Conservation (phyloP, 2,888 invertebrate genomes). For the Parthenolecanium corni region DNA sequence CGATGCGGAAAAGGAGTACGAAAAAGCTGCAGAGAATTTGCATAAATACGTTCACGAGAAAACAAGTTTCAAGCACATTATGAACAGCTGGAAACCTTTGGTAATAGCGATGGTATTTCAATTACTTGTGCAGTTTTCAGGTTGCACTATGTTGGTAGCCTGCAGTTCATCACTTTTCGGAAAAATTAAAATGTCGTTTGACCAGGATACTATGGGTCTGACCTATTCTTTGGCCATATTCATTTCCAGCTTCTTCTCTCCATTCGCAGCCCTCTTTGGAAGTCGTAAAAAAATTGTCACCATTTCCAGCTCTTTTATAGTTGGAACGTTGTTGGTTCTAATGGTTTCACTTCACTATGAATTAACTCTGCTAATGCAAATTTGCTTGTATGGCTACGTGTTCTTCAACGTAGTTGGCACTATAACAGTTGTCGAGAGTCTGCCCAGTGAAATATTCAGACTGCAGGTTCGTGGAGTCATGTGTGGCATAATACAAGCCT, state of each 20-base stretch:
- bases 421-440: constrained; percentile 5
- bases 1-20: constrained; percentile 8
- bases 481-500: constrained; percentile 17
- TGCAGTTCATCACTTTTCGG: neutral
- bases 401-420: constrained; percentile 1
- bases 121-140: constrained; percentile 8
- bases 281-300: constrained; percentile 2
- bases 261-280: constrained; percentile 5
- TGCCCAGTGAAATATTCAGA: constrained; percentile 13
- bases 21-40: neutral
- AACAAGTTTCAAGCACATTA: neutral
- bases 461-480: constrained; percentile 18
- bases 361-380: neutral
- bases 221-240: constrained; percentile 7
- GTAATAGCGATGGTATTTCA: neutral
- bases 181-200: neutral
- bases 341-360: neutral
- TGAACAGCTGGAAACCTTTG: constrained; percentile 6
- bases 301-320: constrained; percentile 1
- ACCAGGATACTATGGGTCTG: neutral
- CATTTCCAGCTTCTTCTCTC: constrained; percentile 4
- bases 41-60: too few relatives aligned
- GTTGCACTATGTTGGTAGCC: constrained; percentile 7
- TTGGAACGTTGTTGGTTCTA: neutral
- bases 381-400: neutral